Evolutionary conservation across 2,797 vertebrate genomes (phyloP), one percentile per base, ranked within the genome.

Genomic region (Adelosebastes latens): DNA sequence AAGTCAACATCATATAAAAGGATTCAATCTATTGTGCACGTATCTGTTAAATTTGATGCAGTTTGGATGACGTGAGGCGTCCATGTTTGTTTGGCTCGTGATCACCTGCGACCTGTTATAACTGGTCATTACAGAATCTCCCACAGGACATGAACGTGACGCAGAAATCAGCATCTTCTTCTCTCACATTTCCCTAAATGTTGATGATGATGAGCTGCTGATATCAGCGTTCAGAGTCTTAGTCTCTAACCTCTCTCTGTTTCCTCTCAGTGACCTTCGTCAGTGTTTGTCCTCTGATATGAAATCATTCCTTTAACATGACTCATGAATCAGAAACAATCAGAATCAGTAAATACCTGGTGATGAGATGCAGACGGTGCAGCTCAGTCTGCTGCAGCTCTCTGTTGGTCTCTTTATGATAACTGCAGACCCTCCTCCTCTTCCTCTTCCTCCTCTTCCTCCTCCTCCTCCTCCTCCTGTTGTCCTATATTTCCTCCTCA

Each of bases 301-400:
- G 0, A 22, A 36, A 27, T 49, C 8, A 29, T 8, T 32, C 5
- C 18, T n/a, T 20, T 20, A 20, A 52, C 46, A 52, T 20, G 18
- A 52, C 16, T 4, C 13, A 29, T 25, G 20, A 24, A 18, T 22
- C 18, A 46, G 14, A 49, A 6, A 25, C 18, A 66, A 4, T 52
- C 16, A 52, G 12, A 20, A 22, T 25, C 22, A 39, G 22, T 62
- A 87, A 85, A 75, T 93, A 95, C 95, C 94, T 95, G 88, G 11
- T 83, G 89, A 79, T 77, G 86, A 82, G 84, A 80, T 85, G 89
- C 75, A 68, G 89, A 58, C 27, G 88, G 1, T 39, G 67, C 70
- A 24, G 70, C 82, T 87, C 71, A 77, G 72, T 80, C 76, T 89
- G 86, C 79, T 76, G 82, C 92, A 87, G 91, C 83, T 84, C 67